These are phyloP conservation scores for Xyrichtys novacula DNA, from an alignment of 2,797 vertebrate species.

Conservation along the genomic window DNA sequence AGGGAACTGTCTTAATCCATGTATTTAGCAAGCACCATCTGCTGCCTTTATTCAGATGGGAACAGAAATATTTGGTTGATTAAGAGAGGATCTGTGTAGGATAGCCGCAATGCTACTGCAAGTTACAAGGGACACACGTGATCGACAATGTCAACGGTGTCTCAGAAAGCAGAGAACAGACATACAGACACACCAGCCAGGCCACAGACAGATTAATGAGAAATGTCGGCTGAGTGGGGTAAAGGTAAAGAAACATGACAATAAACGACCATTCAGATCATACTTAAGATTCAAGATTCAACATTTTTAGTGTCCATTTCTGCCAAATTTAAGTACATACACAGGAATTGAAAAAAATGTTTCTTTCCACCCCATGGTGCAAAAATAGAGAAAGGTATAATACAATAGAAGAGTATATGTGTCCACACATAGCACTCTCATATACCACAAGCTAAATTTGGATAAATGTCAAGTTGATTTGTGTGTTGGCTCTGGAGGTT, in stretches of 20 bases:
- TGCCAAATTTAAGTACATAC: too few species aligned
- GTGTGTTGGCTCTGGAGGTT: too few species aligned
- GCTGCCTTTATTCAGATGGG: slow-evolving; percentile 74
- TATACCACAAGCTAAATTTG: too few species aligned
- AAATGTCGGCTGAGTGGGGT: neutral
- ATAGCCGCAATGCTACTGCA: slow-evolving; percentile 59
- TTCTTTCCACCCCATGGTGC: too few species aligned
- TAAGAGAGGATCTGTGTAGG: slow-evolving; percentile 67
- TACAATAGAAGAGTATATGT: too few species aligned
- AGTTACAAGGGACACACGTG: slow-evolving; percentile 58
- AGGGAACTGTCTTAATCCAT: slow-evolving; percentile 72
- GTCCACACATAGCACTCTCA: too few species aligned
- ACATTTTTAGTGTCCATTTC: too few species aligned
- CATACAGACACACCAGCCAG: slow-evolving; percentile 7
- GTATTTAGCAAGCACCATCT: slow-evolving; percentile 80
- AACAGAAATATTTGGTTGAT: slow-evolving; percentile 79
- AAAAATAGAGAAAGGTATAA: too few species aligned
- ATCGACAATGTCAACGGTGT: slow-evolving; percentile 57
- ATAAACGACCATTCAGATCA: too few species aligned
- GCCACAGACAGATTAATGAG: neutral
- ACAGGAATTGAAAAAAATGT: too few species aligned
- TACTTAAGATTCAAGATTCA: too few species aligned
- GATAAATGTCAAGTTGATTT: too few species aligned
- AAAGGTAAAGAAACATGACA: neutral
- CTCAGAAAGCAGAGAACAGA: slow-evolving; percentile 37